Evolutionary conservation across 2,888 invertebrate genomes (phyloP).

Genomic region (Ochropacha duplaris): DNA sequence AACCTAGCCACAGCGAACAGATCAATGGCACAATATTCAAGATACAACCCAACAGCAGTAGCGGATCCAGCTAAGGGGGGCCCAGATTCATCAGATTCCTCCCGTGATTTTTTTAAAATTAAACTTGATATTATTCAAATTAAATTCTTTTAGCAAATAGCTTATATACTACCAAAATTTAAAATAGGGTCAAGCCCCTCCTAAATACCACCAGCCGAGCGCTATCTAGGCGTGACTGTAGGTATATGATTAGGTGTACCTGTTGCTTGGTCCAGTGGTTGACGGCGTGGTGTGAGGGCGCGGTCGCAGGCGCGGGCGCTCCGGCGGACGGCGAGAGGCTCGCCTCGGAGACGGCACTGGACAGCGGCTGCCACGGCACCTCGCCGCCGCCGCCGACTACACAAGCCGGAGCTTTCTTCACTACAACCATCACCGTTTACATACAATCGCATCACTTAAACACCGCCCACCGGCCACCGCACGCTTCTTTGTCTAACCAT

Average conservation of each 20-base stretch:
- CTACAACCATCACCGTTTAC: constrained; percentile 62
- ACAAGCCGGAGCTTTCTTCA: constrained; percentile 82
- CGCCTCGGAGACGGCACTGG: constrained; percentile 71
- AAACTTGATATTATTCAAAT: too few species aligned
- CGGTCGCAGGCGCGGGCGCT: constrained; percentile 68
- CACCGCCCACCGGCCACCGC: not conserved
- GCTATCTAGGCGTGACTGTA: too few species aligned
- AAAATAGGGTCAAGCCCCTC: too few species aligned
- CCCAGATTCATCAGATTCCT: too few species aligned
- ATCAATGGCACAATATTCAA: too few species aligned
- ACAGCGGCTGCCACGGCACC: constrained; percentile 82
- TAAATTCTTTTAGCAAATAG: too few species aligned
- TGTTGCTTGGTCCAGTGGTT: constrained; percentile 88
- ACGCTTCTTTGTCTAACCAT: not conserved
- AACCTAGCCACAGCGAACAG: too few species aligned
- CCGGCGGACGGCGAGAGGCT: constrained; percentile 71
- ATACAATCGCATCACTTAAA: constrained; percentile 12
- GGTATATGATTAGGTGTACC: constrained; percentile 53
- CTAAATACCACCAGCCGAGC: too few species aligned
- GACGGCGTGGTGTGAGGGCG: constrained; percentile 54
- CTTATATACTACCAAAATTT: too few species aligned
- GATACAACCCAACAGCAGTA: too few species aligned
- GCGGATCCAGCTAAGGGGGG: too few species aligned
- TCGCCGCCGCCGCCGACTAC: constrained; percentile 81
- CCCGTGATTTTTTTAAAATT: too few species aligned